phyloP scores from a whole-genome alignment of 92 coral and sea anemone genomes.

The Galaxea fascicularis region DNA sequence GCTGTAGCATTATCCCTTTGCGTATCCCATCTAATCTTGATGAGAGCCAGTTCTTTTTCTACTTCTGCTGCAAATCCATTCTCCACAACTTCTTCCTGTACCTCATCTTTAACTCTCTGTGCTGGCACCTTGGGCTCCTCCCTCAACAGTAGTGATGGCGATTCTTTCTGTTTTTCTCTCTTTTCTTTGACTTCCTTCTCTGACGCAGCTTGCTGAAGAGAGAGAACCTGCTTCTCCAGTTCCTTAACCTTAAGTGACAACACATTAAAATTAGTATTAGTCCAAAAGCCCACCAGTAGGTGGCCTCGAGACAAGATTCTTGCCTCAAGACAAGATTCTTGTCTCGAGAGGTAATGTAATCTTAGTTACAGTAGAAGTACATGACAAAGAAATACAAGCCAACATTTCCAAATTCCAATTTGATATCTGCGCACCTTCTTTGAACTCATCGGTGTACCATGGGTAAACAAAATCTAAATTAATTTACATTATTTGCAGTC shows the following conservation, averaged over 20 bases:
- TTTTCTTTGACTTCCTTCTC: background rate
- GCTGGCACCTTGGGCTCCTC: background rate
- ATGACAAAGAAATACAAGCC: too few species aligned
- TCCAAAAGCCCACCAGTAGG: too few species aligned
- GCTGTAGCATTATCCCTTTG: background rate
- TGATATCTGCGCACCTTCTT: too few species aligned
- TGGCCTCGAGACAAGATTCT: too few species aligned
- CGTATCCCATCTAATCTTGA: constrained; percentile 36
- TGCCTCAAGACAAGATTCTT: too few species aligned
- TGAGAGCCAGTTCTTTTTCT: constrained; percentile 3
- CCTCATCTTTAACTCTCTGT: background rate
- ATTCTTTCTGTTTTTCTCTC: background rate
- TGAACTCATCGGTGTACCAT: too few species aligned
- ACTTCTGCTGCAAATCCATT: constrained; percentile 37
- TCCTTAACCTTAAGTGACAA: constrained; percentile 19
- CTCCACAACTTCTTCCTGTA: constrained; percentile 16
- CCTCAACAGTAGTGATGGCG: background rate
- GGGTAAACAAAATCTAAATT: too few species aligned
- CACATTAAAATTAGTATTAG: background rate
- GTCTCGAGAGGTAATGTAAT: too few species aligned
- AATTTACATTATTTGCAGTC: too few species aligned
- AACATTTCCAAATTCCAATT: too few species aligned
- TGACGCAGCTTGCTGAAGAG: background rate
- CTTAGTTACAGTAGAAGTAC: too few species aligned
- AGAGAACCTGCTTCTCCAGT: constrained; percentile 29